These are phyloP conservation scores for Poecilobothrus nobilitatus DNA, from an alignment of 2,888 invertebrate species.

Conservation along the genomic window DNA sequence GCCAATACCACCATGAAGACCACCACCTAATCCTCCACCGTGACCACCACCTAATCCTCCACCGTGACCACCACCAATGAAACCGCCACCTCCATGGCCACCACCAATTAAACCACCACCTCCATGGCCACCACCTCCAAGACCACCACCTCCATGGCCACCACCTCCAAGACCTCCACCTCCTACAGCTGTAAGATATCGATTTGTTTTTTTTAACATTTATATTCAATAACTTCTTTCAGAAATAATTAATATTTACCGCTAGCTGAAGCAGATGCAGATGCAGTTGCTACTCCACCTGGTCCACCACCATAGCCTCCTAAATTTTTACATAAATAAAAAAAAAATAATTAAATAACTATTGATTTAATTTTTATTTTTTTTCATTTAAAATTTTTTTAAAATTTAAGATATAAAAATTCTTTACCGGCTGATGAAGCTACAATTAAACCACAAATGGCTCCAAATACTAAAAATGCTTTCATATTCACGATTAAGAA, in stretches of 20 bases:
- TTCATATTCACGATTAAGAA: neutral
- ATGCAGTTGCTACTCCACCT: neutral
- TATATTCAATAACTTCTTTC: neutral
- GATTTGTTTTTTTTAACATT: too few relatives aligned
- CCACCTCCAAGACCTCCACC: neutral
- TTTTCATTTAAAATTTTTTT: neutral
- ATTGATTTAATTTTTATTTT: neutral
- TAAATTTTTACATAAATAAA: neutral
- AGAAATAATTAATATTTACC: neutral
- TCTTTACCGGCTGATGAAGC: neutral
- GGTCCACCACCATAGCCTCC: neutral
- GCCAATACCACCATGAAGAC: neutral
- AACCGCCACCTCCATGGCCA: neutral
- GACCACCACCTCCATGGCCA: neutral
- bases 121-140: neutral
- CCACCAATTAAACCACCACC: neutral
- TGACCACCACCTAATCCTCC: neutral
- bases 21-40: neutral
- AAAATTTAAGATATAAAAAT: too few relatives aligned
- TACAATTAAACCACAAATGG: neutral
- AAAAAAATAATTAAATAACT: neutral
- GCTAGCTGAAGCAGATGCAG: neutral
- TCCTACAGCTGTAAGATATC: neutral
- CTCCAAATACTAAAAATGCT: neutral
- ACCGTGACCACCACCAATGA: neutral